phyloP scores from a whole-genome alignment of 2,113 vertebrate genomes.

The Rhinoderma darwinii region DNA sequence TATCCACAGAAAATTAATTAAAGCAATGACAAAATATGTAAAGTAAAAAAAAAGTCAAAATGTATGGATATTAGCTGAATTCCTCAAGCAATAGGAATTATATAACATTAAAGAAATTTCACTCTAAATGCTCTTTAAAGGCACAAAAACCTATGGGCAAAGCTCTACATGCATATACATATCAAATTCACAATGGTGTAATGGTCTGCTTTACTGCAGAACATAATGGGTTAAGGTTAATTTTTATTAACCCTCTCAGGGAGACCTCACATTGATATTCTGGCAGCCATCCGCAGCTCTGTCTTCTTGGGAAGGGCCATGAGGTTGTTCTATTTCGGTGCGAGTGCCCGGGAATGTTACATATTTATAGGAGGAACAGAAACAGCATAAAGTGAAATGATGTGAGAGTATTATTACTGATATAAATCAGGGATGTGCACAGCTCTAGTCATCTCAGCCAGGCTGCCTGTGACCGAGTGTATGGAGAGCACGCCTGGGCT shows the following conservation, averaged over 20 bases:
- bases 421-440: slow-evolving; percentile 58
- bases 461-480: slow-evolving; percentile 41
- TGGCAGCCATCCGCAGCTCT: slow-evolving; percentile 33
- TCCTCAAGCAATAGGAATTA: not conserved
- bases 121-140: not conserved
- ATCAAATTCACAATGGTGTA: not conserved
- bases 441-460: slow-evolving; percentile 52
- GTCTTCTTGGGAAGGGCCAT: slow-evolving; percentile 53
- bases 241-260: slow-evolving; percentile 50
- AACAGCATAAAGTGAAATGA: slow-evolving; percentile 60
- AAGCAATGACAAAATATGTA: not conserved
- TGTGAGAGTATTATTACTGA: slow-evolving; percentile 58
- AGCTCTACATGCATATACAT: not conserved
- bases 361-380: slow-evolving; percentile 60
- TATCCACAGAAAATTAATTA: not conserved
- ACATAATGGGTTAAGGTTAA: slow-evolving; percentile 14
- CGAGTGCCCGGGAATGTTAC: slow-evolving; percentile 56
- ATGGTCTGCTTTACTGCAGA: not conserved
- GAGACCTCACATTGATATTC: slow-evolving; percentile 39
- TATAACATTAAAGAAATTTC: not conserved
- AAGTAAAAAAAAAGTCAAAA: not conserved
- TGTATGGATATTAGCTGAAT: not conserved
- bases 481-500: slow-evolving; percentile 34
- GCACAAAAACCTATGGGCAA: not conserved
- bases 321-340: slow-evolving; percentile 59